Percentiles rank a stretch among this genome's conserved stretches.
These are phyloP conservation scores for Bradypodion pumilum DNA, from an alignment of 2,797 vertebrate species.

Conservation along the genomic window DNA sequence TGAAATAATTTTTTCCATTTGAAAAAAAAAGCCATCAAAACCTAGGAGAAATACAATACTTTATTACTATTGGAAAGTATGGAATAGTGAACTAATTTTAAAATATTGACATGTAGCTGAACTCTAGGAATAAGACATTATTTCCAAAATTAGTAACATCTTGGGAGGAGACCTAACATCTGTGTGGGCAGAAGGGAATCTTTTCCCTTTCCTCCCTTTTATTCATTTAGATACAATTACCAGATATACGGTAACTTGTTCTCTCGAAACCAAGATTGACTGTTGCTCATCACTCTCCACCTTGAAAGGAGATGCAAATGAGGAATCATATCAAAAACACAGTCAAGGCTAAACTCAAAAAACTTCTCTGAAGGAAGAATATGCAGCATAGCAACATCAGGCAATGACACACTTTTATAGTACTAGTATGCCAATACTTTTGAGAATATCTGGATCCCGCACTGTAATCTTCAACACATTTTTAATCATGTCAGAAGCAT, in stretches of 20 bases:
- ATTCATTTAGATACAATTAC: slow-evolving; percentile 33
- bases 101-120: background rate
- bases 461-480: background rate
- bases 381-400: background rate
- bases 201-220: slow-evolving; percentile 31
- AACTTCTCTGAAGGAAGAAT: background rate
- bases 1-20: no score
- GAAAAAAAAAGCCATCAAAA: background rate
- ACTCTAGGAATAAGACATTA: background rate
- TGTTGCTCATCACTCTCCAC: slow-evolving; percentile 55
- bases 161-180: rapidly evolving
- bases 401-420: background rate
- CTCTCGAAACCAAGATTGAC: slow-evolving; percentile 65
- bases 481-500: no score
- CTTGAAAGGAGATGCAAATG: slow-evolving; percentile 1
- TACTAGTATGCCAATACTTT: background rate
- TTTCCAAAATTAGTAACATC: background rate
- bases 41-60: background rate
- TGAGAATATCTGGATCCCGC: rapidly evolving
- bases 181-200: slow-evolving; percentile 4
- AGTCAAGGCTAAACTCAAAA: background rate
- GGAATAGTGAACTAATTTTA: rapidly evolving
- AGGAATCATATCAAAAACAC: rapidly evolving
- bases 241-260: background rate
- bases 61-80: background rate